phyloP scores from a whole-genome alignment of 2,113 vertebrate genomes.

The Salminus brasiliensis region DNA sequence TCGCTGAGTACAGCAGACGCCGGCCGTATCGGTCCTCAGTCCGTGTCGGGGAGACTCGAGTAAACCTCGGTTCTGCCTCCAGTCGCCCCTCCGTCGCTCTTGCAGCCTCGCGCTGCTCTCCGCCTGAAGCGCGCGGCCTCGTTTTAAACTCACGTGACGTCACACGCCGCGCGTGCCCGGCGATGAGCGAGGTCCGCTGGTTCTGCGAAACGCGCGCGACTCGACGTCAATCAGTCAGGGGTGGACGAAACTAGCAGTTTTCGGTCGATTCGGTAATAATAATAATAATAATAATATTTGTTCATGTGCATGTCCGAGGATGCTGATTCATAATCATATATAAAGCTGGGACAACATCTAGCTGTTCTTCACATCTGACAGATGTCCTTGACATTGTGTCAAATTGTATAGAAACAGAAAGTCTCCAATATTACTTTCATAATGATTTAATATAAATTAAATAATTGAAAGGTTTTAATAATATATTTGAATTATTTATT shows the following conservation, averaged over 20 bases:
- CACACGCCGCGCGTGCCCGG: conserved; percentile 55
- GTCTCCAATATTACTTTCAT: no score
- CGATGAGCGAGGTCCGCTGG: not conserved
- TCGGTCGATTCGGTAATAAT: not conserved
- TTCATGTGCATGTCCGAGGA: no score
- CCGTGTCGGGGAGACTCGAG: not conserved
- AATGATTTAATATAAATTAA: no score
- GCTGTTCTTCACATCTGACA: no score
- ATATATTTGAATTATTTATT: no score
- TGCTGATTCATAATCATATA: no score
- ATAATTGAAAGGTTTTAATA: no score
- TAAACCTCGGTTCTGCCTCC: not conserved
- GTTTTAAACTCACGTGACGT: conserved; percentile 81
- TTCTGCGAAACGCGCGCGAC: conserved; percentile 9
- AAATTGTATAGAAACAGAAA: no score
- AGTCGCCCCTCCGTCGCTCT: not conserved
- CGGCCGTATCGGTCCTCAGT: not conserved
- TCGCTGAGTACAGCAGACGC: not conserved
- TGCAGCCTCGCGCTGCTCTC: conserved; percentile 37
- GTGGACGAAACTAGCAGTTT: not conserved
- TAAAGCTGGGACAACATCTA: no score
- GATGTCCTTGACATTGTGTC: no score
- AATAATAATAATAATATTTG: no score
- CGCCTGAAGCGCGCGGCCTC: conserved; percentile 72
- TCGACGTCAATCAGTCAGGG: not conserved